These are phyloP conservation scores for Pristionchus maxplancki DNA, from an alignment of 2,888 invertebrate species.

Conservation along the genomic window DNA sequence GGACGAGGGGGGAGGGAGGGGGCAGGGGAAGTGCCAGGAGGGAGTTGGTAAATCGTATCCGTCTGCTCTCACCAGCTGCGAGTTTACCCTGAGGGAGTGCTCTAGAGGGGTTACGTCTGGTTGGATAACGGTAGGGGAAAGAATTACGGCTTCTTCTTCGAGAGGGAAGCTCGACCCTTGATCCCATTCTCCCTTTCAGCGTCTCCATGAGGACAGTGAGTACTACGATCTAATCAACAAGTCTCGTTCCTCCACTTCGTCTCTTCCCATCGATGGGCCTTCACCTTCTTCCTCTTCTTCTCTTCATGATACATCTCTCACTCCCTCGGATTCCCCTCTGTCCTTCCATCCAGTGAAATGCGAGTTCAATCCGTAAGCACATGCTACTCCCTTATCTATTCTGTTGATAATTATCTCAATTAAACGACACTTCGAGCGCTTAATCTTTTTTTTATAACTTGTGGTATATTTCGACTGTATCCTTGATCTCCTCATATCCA, in stretches of 20 bases:
- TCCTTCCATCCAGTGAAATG: neutral
- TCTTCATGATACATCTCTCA: neutral
- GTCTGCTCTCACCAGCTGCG: neutral
- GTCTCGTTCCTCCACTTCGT: neutral
- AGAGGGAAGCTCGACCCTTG: neutral
- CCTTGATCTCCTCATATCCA: slow-evolving; percentile 18
- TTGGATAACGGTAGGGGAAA: neutral
- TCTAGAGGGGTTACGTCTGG: neutral
- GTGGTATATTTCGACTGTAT: neutral
- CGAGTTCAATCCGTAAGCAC: neutral
- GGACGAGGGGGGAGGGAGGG: neutral
- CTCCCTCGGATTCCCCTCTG: neutral
- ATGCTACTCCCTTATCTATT: neutral
- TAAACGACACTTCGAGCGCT: neutral
- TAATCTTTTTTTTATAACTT: neutral
- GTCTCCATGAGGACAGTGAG: slow-evolving; percentile 29
- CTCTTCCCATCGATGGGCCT: neutral
- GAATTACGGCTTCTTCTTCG: neutral
- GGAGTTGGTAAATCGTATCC: neutral
- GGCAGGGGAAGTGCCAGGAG: neutral
- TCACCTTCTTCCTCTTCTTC: neutral
- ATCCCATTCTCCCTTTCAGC: neutral
- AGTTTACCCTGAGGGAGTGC: neutral
- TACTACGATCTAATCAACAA: neutral
- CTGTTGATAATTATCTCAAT: neutral